phyloP scores from a whole-genome alignment of 2,113 vertebrate genomes.

The Terrapene triunguis region DNA sequence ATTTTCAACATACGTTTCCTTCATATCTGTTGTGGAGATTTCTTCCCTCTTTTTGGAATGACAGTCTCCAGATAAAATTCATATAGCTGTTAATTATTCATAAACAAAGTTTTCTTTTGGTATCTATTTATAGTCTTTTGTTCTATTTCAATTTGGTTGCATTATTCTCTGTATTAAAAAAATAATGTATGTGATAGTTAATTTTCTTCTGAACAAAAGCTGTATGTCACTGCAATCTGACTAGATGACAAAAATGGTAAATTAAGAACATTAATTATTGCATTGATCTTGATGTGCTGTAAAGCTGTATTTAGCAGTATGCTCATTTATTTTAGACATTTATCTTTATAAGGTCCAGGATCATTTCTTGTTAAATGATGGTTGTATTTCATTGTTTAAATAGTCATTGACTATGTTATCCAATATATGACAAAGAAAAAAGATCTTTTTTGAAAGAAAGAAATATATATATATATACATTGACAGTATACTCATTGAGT shows the following conservation, averaged over 20 bases:
- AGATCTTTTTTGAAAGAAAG: neutral
- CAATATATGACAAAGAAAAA: fast-evolving
- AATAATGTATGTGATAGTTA: neutral
- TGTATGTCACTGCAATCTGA: neutral
- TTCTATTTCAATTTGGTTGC: conserved; percentile 11
- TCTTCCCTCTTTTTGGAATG: conserved; percentile 40
- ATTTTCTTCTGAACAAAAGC: conserved; percentile 22
- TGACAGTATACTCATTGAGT: neutral
- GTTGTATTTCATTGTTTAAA: neutral
- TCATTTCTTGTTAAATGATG: neutral
- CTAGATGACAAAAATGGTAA: neutral
- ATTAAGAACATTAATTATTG: neutral
- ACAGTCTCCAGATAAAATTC: conserved; percentile 5
- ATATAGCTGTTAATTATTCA: conserved; percentile 40
- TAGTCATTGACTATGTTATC: neutral
- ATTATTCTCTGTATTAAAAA: conserved; percentile 6
- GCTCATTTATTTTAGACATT: neutral
- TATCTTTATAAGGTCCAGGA: neutral
- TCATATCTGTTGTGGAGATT: neutral
- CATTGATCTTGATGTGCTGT: neutral
- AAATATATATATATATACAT: fast-evolving
- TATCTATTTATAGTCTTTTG: conserved; percentile 13
- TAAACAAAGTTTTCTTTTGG: neutral
- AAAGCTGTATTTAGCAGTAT: neutral
- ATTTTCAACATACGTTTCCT: conserved; percentile 21